Conservation (phyloP, 2,797 vertebrate genomes). For the Tauraco hartlaubi region DNA sequence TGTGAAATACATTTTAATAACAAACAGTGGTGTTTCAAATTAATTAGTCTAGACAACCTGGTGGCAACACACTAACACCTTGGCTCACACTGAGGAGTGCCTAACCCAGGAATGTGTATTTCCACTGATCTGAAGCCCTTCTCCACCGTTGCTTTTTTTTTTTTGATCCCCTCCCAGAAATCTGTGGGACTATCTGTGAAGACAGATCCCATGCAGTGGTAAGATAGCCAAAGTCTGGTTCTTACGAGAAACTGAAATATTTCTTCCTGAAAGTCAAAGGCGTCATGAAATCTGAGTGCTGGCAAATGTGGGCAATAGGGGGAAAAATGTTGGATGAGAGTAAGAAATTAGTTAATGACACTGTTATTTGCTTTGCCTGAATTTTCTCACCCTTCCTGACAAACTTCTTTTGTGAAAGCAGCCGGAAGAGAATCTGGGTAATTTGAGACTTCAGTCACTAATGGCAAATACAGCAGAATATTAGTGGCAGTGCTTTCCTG, state of each 20-base stretch:
- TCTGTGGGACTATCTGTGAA: slow-evolving; percentile 4
- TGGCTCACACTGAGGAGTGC: background rate
- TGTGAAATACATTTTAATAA: background rate
- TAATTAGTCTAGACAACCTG: slow-evolving; percentile 22
- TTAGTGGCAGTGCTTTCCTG: background rate
- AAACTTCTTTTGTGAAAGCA: background rate
- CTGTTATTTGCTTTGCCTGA: slow-evolving; percentile 28
- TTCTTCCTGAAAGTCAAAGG: slow-evolving; percentile 47
- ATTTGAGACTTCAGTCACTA: background rate
- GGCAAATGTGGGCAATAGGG: background rate
- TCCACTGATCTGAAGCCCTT: background rate
- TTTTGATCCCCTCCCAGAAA: background rate
- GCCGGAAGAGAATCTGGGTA: background rate
- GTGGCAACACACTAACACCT: background rate
- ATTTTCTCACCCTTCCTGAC: slow-evolving; percentile 10
- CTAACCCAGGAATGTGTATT: slow-evolving; percentile 1
- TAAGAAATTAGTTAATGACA: slow-evolving; percentile 39
- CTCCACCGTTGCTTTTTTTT: background rate
- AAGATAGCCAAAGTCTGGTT: background rate
- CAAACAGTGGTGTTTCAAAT: background rate
- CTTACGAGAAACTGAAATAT: slow-evolving; percentile 37
- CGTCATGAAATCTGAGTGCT: slow-evolving; percentile 30
- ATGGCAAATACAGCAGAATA: background rate
- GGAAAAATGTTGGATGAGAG: background rate
- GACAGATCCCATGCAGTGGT: slow-evolving; percentile 18